Percentiles rank a stretch among this genome's conserved stretches.
Evolutionary conservation across 2,888 invertebrate species (phyloP).

Genomic region (Drosophila ochracea): DNA sequence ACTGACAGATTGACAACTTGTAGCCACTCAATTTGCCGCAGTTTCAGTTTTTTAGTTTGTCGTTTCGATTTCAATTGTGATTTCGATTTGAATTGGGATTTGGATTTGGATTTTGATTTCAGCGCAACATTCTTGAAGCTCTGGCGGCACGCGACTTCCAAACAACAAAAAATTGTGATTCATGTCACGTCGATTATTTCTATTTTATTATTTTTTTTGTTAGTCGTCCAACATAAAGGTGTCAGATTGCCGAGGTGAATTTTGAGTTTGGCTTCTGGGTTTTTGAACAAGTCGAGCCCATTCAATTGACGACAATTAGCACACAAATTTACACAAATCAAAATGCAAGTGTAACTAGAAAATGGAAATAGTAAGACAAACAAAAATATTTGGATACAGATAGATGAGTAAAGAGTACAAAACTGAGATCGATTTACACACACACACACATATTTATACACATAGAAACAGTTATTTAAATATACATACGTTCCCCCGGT

Average conservation of each 20-base stretch:
- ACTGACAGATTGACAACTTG: conserved; percentile 7
- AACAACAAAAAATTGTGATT: conserved; percentile 48
- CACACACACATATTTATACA: background rate
- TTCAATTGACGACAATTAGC: conserved; percentile 34
- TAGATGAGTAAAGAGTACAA: background rate
- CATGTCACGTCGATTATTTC: conserved; percentile 57
- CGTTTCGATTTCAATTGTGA: conserved; percentile 1
- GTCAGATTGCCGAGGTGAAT: conserved; percentile 40
- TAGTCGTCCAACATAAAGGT: conserved; percentile 47
- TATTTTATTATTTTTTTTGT: conserved; percentile 11
- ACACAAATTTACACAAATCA: conserved; percentile 10
- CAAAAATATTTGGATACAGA: background rate
- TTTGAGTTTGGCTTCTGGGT: conserved; percentile 20
- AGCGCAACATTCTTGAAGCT: conserved; percentile 15
- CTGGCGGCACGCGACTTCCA: conserved; percentile 45
- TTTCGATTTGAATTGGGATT: background rate
- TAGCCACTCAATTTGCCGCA: background rate
- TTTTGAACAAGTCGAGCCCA: conserved; percentile 12
- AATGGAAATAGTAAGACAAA: background rate
- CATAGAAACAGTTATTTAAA: background rate
- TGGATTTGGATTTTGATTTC: conserved; percentile 1
- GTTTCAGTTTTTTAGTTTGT: conserved; percentile 8
- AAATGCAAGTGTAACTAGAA: background rate
- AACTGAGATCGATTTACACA: background rate
- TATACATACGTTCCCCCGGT: background rate